These are phyloP conservation scores for Meiosimyza decipiens DNA, from an alignment of 2,888 invertebrate genomes.

Conservation along the genomic window DNA sequence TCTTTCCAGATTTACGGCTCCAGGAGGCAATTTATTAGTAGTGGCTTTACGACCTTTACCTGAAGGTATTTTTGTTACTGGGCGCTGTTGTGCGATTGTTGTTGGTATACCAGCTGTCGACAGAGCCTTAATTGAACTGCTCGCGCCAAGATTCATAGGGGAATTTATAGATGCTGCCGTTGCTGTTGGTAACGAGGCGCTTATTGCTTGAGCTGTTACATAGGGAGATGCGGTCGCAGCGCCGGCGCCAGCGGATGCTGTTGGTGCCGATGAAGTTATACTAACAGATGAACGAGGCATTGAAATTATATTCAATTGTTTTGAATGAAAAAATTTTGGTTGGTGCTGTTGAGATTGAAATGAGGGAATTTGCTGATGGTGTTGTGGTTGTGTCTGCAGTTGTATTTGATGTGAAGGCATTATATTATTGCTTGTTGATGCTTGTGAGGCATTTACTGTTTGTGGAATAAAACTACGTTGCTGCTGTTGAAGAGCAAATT, in stretches of 20 bases:
- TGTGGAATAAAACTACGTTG: constrained; percentile 45
- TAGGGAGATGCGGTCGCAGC: constrained; percentile 46
- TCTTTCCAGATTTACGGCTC: constrained; percentile 91
- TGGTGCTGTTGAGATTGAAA: constrained; percentile 47
- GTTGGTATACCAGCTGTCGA: constrained; percentile 62
- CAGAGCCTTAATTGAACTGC: constrained; percentile 54
- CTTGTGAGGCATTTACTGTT: constrained; percentile 42
- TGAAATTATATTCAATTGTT: constrained; percentile 62
- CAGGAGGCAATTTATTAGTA: constrained; percentile 82
- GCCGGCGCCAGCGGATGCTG: constrained; percentile 57
- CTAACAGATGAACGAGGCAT: constrained; percentile 57
- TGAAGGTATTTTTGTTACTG: constrained; percentile 57
- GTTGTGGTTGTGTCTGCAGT: constrained; percentile 52
- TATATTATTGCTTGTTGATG: constrained; percentile 47
- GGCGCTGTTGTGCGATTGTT: constrained; percentile 64
- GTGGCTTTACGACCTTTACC: constrained; percentile 67
- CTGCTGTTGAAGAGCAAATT: constrained; percentile 54
- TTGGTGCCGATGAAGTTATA: constrained; percentile 49
- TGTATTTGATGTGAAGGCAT: constrained; percentile 54
- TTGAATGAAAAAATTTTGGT: constrained; percentile 58
- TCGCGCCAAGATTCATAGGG: constrained; percentile 60
- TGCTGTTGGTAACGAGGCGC: constrained; percentile 40
- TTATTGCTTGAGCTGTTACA: constrained; percentile 34
- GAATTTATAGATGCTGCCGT: constrained; percentile 40
- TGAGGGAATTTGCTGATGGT: constrained; percentile 37